Evolutionary conservation across 2,797 vertebrate species (phyloP), one percentile per base, ranked within the genome.

Genomic region (Enteromius radiatus): DNA sequence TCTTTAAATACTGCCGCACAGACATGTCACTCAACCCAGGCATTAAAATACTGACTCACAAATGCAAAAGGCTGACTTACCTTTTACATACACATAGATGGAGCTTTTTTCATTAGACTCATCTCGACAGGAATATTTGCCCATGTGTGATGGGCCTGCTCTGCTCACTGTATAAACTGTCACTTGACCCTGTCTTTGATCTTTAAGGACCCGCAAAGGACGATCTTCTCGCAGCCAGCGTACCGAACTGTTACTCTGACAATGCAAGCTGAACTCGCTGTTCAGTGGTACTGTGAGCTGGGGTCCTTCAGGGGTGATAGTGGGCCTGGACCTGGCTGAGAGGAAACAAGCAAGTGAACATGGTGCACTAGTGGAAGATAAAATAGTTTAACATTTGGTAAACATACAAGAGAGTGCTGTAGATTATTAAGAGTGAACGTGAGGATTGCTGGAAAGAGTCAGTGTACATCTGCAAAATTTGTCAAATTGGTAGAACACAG

Each of bases 71-170:
- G 26, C 21, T 28, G 52, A 21, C 82, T 54, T 96, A 99, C 98
- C 98, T 96, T 95, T 96, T 33, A 99, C 96, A 82, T 94, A 99
- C 88, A 99, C 91, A 19, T 98, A 98, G 82, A 97, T 92, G 80
- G 96, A 96, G 26, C 86, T 91, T 67, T 90, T 91, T 82, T 93
- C 90, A 14, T 90, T 81, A 28, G 90, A 92, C 0, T 91, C 88
- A 84, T 97, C 97, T 87, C 87, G 88, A 87, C 98, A 99, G 1
- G 93, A 90, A 80, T 97, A 99, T 89, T 90, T 95, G 85, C 97
- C 97, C 68, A 92, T 95, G 83, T 96, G 88, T 41, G 26, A 23
- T 5, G 93, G 87, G 3, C 86, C 88, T 4, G 94, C 95, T 15
- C 80, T 94, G 85, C 47, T 14, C 65, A 92, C 89, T 49, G 36